Evolutionary conservation across 2,888 invertebrate genomes (phyloP), one percentile per base, ranked within the genome.

Genomic region (Spodoptera picta): DNA sequence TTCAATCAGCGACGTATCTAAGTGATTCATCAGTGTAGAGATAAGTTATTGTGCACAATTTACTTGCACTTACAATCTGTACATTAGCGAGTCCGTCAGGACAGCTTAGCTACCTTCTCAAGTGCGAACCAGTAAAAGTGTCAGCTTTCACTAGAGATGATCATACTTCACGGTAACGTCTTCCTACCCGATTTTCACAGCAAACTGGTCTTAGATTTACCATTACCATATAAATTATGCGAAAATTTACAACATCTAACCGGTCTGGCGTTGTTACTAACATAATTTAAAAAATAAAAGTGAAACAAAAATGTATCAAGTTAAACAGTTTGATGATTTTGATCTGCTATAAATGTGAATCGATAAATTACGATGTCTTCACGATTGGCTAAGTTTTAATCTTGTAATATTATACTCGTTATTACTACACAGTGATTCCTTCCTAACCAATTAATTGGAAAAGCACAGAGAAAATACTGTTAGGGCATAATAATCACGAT

Each of bases 61-160:
- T 36, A 7, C 36, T 36, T 5, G 6, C 9, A 36, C 9, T 19
- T 36, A 6, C 14, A 46, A 46, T 45, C 42, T 55, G n/a, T 43
- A 43, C 45, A 53, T 56, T 42, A 11, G 14, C 36, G 48, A 52
- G 11, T 27, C 23, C 2, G 27, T 42, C n/a, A 74, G 71, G 55
- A 56, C 54, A 23, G n/a, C 47, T 44, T 6, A 55, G 1, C 24
- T 56, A 42, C 19, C n/a, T 48, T 56, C 43, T 50, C 50, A 19
- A 65, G 48, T 55, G 24, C 53, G 44, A 69, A 65, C 65, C 60
- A 51, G 59, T 57, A 64, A 44, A 12, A 54, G 42, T 51, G 19
- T 53, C 41, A 27, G 60, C 75, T 75, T 75, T 75, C 78, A 48
- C 78, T 64, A 11, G 31, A 60, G 59, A 64, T 58, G 62, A 47